phyloP scores from a whole-genome alignment of 2,113 vertebrate species.

The Glaucidium brasilianum region DNA sequence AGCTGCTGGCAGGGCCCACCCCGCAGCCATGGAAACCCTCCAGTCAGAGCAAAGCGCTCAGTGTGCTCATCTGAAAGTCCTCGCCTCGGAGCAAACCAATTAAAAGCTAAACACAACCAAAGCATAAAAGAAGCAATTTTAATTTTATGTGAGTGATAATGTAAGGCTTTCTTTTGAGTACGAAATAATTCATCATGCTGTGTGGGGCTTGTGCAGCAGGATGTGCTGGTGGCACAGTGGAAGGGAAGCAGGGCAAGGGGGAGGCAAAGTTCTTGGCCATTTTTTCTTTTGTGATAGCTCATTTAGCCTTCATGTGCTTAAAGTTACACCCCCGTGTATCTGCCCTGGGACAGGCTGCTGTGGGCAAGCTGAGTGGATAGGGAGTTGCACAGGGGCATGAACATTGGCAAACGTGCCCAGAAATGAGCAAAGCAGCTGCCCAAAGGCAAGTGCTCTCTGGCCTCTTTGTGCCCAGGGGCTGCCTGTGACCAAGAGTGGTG shows the following conservation, averaged over 20 bases:
- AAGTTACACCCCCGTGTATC: neutral
- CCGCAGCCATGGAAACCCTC: neutral
- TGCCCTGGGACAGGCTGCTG: neutral
- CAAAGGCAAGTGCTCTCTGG: neutral
- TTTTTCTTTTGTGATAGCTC: neutral
- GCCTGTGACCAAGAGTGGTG: accelerated
- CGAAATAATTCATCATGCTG: neutral
- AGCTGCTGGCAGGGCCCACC: neutral
- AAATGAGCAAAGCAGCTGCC: neutral
- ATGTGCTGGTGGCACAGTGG: accelerated
- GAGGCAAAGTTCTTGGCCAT: neutral
- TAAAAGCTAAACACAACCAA: neutral
- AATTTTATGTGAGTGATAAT: neutral
- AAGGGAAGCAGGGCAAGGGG: neutral
- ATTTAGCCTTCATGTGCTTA: accelerated
- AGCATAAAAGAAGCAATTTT: neutral
- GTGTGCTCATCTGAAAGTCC: neutral
- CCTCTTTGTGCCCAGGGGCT: neutral
- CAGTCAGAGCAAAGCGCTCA: neutral
- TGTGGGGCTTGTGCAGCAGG: accelerated
- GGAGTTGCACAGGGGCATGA: neutral
- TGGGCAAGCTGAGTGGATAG: accelerated
- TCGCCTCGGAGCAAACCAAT: neutral
- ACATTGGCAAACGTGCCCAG: neutral
- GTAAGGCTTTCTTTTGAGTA: neutral